Base-by-base conservation (phyloP, 2,113 vertebrate genomes). In the Ammodramus savannarum region DNA sequence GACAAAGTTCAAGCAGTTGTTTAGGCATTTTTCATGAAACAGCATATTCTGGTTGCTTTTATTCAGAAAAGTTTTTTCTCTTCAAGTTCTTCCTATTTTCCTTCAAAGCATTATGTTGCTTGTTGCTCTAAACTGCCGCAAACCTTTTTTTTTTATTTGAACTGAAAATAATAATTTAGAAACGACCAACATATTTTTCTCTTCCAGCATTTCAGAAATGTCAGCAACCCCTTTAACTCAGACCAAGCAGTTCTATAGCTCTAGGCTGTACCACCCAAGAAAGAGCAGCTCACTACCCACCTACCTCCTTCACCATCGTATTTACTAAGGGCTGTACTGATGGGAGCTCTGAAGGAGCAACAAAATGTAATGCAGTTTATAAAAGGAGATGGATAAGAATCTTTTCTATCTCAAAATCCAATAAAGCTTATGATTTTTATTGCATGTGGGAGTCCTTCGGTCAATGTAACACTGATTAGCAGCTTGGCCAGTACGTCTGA, bases 391-490 rank as follows among this genome's bases (percentile, higher is more conserved):
- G 57, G 48, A 90, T 65, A 49, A 11, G 95, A 93, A 55, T 88
- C 85, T 78, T 81, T 62, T 58, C 66, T 62, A 39, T 54, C 74
- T 87, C 94, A 89, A 85, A 97, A 97, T 97, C 95, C 94, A 95
- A 95, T 97, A 96, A 93, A 95, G 84, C 44, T 89, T 76, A 85
- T 38, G 58, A 79, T 85, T 89, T 95, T 92, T 96, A 95, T 89
- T 94, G 87, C 95, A 84, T 61, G 79, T 95, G 90, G 82, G 91
- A 96, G 90, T 93, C 85, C 68, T 95, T 68, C 63, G 52, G 75
- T 96, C 85, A 93, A 54, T 55, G 55, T 69, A 91, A 95, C 46
- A 89, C 66, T 61, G 71, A 95, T 91, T 80, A 94, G 63, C 82
- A 93, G 82, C 69, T 83, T 81, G 85, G 67, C 31, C 85, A 91